Evolutionary conservation across 2,113 vertebrate species (phyloP), one percentile per base, ranked within the genome.

Genomic region (Pseudorhombus dupliciocellatus): DNA sequence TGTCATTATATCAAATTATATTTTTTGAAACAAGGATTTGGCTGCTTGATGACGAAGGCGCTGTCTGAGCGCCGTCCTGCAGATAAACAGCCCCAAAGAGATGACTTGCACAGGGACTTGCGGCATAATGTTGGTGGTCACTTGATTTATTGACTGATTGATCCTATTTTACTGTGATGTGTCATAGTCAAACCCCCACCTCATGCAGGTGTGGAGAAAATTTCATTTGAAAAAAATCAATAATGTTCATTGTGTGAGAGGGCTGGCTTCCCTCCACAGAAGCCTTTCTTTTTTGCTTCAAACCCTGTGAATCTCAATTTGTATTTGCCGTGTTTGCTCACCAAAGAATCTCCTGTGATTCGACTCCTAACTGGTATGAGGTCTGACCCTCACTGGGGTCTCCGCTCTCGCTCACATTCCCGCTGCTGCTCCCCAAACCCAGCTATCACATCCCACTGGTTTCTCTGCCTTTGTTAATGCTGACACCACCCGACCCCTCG

Each of bases 401-500:
- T 66, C n/a, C 7, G 7, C 55, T 74, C 61, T 64, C 64, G 28
- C 67, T 25, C 11, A 18, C 40, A 52, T 61, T 37, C 51, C 53
- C 40, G 28, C 50, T 24, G 25, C 66, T 59, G 53, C 72, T 68
- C 54, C 24, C 57, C 28, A 4, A 37, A n/a, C 75, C 62, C 58
- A 34, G 66, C 56, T 16, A 6, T 75, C 73, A 52, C 58, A 55
- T 15, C 46, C 55, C 16, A 30, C 31, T 61, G 24, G 30, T 58
- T 21, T 42, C 28, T 48, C 24, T 18, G 21, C 28, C 24, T 12
- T 52, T 50, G 65, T 58, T 59, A 51, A 28, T 48, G 26, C 60
- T 66, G 75, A 73, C 69, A 75, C 18, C 62, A 69, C 60, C 8
- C 56, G 53, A 65, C 26, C 73, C 56, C 34, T 66, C 67, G 70